Conservation (phyloP, 2,797 vertebrate genomes). For the Anguilla pacifica region DNA sequence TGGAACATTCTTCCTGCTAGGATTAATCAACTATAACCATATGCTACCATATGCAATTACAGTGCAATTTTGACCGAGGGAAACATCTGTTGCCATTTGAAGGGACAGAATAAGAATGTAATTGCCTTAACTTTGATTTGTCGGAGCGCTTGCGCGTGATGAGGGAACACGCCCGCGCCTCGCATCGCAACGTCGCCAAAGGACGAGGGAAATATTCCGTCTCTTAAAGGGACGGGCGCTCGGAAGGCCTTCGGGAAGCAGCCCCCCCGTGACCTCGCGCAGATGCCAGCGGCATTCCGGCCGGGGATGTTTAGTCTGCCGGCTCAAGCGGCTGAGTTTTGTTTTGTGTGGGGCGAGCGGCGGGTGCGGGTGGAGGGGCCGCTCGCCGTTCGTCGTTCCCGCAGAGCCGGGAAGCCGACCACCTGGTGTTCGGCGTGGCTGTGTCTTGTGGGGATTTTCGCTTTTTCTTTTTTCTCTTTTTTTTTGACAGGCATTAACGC, state of each 20-base stretch:
- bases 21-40: slow-evolving; percentile 79
- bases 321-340: background rate
- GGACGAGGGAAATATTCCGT: slow-evolving; percentile 55
- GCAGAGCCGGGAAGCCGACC: background rate
- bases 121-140: slow-evolving; percentile 79
- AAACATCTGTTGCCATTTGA: slow-evolving; percentile 78
- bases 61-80: slow-evolving; percentile 68
- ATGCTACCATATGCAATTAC: slow-evolving; percentile 74
- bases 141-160: slow-evolving; percentile 66
- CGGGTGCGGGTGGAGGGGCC: background rate
- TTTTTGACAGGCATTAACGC: background rate
- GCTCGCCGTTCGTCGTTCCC: background rate
- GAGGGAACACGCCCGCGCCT: slow-evolving; percentile 64
- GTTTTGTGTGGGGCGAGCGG: background rate
- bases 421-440: background rate
- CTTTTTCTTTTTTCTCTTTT: background rate
- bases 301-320: background rate
- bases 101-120: slow-evolving; percentile 68
- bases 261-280: slow-evolving; percentile 48
- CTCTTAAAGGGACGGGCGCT: slow-evolving; percentile 37
- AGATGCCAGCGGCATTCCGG: slow-evolving; percentile 25
- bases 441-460: background rate
- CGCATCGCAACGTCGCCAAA: slow-evolving; percentile 57
- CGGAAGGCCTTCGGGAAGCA: slow-evolving; percentile 36
- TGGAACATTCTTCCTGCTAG: slow-evolving; percentile 63